A percentile compares a stretch with the other conserved stretches of the same genome.
These are phyloP conservation scores for Oligia latruncula DNA, from an alignment of 2,888 invertebrate genomes.

Conservation along the genomic window DNA sequence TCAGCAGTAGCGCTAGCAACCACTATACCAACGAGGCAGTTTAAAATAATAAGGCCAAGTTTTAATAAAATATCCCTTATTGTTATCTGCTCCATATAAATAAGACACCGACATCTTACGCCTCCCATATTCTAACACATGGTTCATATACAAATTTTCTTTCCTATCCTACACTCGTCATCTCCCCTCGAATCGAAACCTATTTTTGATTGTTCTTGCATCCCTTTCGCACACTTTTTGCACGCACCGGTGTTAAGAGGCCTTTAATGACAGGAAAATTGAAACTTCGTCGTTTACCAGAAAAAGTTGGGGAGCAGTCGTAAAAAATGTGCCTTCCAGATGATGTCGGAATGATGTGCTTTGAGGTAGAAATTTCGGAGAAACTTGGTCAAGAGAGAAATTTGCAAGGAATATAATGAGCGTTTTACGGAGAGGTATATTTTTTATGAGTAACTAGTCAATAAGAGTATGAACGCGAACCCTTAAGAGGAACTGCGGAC, in stretches of 20 bases:
- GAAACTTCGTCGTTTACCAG: conserved; percentile 80
- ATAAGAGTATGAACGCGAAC: no score
- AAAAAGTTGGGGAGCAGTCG: conserved; percentile 80
- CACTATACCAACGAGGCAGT: no score
- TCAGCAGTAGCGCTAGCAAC: no score
- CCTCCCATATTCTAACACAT: conserved; percentile 39
- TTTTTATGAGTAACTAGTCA: not conserved
- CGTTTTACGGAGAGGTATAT: not conserved
- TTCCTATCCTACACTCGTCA: conserved; percentile 38
- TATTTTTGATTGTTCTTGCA: conserved; percentile 81
- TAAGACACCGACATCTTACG: conserved; percentile 20
- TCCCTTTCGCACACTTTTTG: conserved; percentile 70
- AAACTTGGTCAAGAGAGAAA: not conserved
- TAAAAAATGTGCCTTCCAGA: conserved; percentile 79
- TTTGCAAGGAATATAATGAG: not conserved
- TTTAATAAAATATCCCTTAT: not conserved
- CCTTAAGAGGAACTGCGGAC: not conserved
- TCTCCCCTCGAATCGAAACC: conserved; percentile 77
- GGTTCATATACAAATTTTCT: conserved; percentile 39
- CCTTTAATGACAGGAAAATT: conserved; percentile 88
- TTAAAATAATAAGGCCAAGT: not conserved
- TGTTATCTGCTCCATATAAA: conserved; percentile 9
- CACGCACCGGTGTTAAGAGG: conserved; percentile 78
- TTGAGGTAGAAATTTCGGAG: conserved; percentile 59
- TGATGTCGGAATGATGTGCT: conserved; percentile 79